phyloP scores from a whole-genome alignment of 2,797 vertebrate genomes.

The Poeciliopsis presidionis region DNA sequence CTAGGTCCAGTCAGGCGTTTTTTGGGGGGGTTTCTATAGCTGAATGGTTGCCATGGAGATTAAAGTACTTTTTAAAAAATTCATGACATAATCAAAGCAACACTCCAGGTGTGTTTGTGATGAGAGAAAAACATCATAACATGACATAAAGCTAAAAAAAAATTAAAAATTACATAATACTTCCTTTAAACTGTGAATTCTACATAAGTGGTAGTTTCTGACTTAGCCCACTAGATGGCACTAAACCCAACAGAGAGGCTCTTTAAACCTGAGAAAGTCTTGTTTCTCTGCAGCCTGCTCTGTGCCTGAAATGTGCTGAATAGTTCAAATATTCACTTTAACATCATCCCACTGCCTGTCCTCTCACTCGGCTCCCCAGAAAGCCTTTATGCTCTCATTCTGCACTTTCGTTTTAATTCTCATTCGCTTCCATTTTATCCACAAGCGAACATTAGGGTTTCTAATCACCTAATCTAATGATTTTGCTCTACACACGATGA shows the following conservation, averaged over 20 bases:
- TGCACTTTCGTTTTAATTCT: conserved; percentile 36
- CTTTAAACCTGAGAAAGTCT: neutral
- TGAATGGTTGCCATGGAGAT: too few relatives aligned
- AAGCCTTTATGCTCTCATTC: conserved; percentile 16
- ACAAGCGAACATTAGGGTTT: conserved; percentile 51
- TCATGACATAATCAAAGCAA: too few relatives aligned
- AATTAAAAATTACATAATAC: neutral
- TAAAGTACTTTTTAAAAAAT: too few relatives aligned
- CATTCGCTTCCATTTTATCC: conserved; percentile 32
- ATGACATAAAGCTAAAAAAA: too few relatives aligned
- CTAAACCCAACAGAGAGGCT: neutral
- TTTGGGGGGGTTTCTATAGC: too few relatives aligned
- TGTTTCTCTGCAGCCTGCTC: neutral
- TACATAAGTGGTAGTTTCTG: neutral
- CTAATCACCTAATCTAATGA: conserved; percentile 63
- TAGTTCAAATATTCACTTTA: neutral
- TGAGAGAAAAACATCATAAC: too few relatives aligned
- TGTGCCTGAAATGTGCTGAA: neutral
- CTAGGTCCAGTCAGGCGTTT: too few relatives aligned
- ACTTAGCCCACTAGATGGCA: neutral
- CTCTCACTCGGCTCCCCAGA: neutral
- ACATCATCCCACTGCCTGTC: neutral
- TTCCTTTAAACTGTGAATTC: neutral
- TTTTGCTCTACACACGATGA: conserved; percentile 26
- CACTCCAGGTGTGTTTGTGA: too few relatives aligned